These are phyloP conservation scores for Toxotes lorentzi DNA, from an alignment of 2,797 vertebrate genomes.

Conservation along the genomic window DNA sequence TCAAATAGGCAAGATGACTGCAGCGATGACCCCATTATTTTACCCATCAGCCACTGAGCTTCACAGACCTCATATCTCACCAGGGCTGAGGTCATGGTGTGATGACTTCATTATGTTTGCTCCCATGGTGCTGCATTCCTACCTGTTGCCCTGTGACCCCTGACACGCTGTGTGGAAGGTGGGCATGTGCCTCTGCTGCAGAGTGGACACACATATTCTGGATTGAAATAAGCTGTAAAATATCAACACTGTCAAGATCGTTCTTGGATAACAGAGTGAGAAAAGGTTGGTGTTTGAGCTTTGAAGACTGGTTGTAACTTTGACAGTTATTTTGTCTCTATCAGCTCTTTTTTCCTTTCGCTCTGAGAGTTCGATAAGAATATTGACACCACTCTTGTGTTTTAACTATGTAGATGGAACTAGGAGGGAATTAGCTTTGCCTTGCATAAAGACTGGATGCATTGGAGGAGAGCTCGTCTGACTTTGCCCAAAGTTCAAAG, in stretches of 20 bases:
- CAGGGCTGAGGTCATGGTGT: slow-evolving; percentile 35
- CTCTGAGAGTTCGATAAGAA: neutral
- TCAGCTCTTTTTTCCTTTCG: neutral
- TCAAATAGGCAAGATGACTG: slow-evolving; percentile 34
- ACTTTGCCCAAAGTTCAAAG: neutral
- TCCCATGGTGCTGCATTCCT: slow-evolving; percentile 73
- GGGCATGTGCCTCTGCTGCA: slow-evolving; percentile 34
- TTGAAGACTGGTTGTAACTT: neutral
- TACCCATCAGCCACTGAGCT: slow-evolving; percentile 56
- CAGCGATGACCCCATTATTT: slow-evolving; percentile 60
- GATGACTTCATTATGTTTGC: slow-evolving; percentile 76
- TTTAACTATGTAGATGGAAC: slow-evolving; percentile 4
- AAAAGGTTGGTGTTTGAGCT: neutral
- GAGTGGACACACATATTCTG: slow-evolving; percentile 19
- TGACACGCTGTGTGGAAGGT: slow-evolving; percentile 41
- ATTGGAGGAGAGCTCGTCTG: neutral
- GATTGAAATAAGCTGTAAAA: slow-evolving; percentile 43
- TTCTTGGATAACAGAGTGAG: slow-evolving; percentile 25
- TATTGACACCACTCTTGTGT: neutral
- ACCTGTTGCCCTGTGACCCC: slow-evolving; percentile 64
- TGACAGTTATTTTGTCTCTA: neutral
- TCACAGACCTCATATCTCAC: slow-evolving; percentile 56
- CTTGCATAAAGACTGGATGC: neutral
- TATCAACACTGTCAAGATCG: slow-evolving; percentile 50
- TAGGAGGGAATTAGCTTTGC: neutral